Evolutionary conservation across 2,888 invertebrate species (phyloP), one percentile per base, ranked within the genome.

Genomic region (Dilophus febrilis): DNA sequence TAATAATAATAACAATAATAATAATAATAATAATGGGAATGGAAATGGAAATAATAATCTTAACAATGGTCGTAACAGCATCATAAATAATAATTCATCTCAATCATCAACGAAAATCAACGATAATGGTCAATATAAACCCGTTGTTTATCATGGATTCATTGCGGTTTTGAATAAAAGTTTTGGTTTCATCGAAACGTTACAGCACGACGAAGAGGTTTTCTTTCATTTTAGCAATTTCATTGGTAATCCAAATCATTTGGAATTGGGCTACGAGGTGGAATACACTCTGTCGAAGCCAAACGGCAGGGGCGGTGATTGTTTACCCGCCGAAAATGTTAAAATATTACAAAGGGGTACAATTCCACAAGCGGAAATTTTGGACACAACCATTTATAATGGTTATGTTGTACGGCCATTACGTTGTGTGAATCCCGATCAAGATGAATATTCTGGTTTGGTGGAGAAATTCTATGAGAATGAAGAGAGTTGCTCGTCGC

Each of bases 171-270:
- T 97, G 35, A 95, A 95, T 61, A 95, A 95, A 56, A 88, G 88
- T 49, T 95, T 90, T 66, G 95, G 95, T 30, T 95, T 97, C 64
- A 95, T 97, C 51, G 95, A 97, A 66, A 90, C 90, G 16, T 71
- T 83, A 29, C 83, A 87, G 50, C 92, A 92, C 57, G 86, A 85
- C 58, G 84, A 85, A 61, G 95, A 95, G 69, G 86, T 95, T 48
- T 95, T 94, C 73, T 95, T 95, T 64, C 94, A 94, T 67, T 94
- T 88, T 65, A 92, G 92, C 64, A 87, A 88, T 58, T 78, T 85
- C 61, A 84, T 86, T 50, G 91, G 92, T 40, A 85, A 82, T 55
- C 71, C 82, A 3, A 77, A 74, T 49, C 72, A 71, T 40, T 66
- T 95, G 51, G 91, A 94, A 59, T 65, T 94, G 44, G 94, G 94